These are phyloP conservation scores for Macaca mulatta DNA, from an alignment of 2,113 vertebrate species.

Conservation along the genomic window DNA sequence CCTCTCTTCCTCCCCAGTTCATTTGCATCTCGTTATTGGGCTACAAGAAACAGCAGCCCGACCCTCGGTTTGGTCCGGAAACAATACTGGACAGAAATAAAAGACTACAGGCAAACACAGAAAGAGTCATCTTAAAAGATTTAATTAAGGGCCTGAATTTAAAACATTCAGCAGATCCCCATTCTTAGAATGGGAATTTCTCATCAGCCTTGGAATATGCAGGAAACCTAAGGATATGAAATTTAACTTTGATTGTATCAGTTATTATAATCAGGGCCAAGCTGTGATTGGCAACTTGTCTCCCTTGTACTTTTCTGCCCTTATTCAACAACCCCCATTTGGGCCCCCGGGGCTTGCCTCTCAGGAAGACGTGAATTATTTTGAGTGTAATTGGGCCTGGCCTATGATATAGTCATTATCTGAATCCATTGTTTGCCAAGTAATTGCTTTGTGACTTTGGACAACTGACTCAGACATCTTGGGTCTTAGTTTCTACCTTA, in stretches of 20 bases:
- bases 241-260: not conserved
- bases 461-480: not conserved
- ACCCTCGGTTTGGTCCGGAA: no score
- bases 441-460: not conserved
- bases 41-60: no score
- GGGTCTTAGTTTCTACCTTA: not conserved
- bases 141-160: not conserved
- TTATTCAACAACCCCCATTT: fast-evolving
- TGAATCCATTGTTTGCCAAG: not conserved
- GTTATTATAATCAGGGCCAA: not conserved
- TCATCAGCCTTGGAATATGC: not conserved
- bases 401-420: not conserved
- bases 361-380: not conserved
- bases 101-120: not conserved
- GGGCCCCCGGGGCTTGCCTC: not conserved
- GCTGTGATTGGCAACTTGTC: not conserved
- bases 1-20: no score
- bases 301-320: not conserved
- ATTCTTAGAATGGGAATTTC: not conserved
- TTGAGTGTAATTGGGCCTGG: not conserved
- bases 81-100: not conserved
- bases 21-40: no score
- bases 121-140: not conserved
- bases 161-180: not conserved
- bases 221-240: not conserved